phyloP scores from a whole-genome alignment of 2,113 vertebrate genomes.

The Scolopax mira region DNA sequence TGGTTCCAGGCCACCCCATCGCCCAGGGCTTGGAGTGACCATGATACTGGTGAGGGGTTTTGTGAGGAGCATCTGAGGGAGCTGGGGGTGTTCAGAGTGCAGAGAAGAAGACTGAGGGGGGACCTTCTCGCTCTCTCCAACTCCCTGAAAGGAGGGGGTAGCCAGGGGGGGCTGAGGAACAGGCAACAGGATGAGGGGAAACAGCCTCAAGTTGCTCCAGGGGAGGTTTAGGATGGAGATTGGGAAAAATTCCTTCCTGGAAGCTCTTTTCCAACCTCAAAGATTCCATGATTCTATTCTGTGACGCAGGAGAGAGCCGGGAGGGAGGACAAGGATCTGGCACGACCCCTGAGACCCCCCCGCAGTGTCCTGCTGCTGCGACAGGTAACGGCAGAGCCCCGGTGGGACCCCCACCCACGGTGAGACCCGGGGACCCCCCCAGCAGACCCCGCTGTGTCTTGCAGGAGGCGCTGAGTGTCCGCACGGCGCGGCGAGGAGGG shows the following conservation, averaged over 20 bases:
- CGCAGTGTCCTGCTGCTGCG: rapidly evolving
- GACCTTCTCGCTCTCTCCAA: no score
- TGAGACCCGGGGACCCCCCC: not conserved
- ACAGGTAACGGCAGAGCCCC: not conserved
- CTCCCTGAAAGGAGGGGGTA: no score
- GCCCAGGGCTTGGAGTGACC: rapidly evolving
- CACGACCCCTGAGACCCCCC: rapidly evolving
- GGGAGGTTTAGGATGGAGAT: no score
- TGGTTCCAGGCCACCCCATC: not conserved
- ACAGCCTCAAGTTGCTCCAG: no score
- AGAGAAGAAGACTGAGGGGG: no score
- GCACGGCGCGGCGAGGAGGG: not conserved
- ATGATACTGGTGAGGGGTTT: no score
- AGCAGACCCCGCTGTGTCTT: not conserved
- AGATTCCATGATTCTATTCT: no score
- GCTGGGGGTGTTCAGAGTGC: no score
- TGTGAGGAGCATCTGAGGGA: not conserved
- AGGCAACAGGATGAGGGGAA: no score
- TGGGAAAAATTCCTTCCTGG: no score
- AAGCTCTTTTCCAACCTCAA: no score
- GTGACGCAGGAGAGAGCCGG: not conserved
- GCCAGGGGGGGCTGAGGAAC: no score
- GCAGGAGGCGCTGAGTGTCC: not conserved
- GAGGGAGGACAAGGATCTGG: not conserved
- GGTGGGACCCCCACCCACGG: not conserved